A percentile compares a stretch with the other conserved stretches of the same genome.
Conservation (phyloP, 2,888 invertebrate genomes). For the Rotaria socialis region DNA sequence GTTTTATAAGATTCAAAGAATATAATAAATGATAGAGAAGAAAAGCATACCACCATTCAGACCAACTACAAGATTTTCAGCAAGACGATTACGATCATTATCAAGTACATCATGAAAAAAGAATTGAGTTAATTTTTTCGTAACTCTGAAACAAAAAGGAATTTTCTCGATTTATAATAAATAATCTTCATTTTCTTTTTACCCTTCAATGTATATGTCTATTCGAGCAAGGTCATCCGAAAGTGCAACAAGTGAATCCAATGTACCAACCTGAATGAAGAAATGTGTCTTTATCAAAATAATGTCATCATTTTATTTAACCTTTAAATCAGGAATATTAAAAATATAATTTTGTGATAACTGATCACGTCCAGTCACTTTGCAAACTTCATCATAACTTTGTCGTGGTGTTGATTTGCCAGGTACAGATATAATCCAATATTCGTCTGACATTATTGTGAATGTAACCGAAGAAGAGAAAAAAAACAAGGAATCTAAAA, state of each 20-base stretch:
- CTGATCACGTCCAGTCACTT: constrained; percentile 51
- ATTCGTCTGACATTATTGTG: constrained; percentile 32
- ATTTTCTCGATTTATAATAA: too few species aligned
- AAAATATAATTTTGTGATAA: constrained; percentile 91
- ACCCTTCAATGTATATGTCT: constrained; percentile 85
- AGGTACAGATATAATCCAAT: constrained; percentile 46
- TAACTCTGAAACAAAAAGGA: constrained; percentile 64
- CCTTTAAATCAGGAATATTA: constrained; percentile 96
- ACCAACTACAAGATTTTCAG: constrained; percentile 25
- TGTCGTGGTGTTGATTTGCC: constrained; percentile 43
- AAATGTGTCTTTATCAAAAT: too few species aligned
- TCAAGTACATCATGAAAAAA: constrained; percentile 87
- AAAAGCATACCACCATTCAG: not conserved
- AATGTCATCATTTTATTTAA: constrained; percentile 56
- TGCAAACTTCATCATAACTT: constrained; percentile 38
- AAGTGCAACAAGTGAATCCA: constrained; percentile 95
- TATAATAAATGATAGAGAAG: not conserved
- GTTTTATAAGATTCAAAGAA: not conserved
- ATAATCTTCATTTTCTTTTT: not conserved
- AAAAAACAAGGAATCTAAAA: not conserved
- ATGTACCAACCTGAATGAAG: constrained; percentile 78
- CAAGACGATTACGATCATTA: constrained; percentile 64
- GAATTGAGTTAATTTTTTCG: constrained; percentile 88
- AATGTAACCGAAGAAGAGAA: not conserved
- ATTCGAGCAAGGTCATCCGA: constrained; percentile 96